Conservation (phyloP, 2,888 invertebrate genomes). For the Empis livida region DNA sequence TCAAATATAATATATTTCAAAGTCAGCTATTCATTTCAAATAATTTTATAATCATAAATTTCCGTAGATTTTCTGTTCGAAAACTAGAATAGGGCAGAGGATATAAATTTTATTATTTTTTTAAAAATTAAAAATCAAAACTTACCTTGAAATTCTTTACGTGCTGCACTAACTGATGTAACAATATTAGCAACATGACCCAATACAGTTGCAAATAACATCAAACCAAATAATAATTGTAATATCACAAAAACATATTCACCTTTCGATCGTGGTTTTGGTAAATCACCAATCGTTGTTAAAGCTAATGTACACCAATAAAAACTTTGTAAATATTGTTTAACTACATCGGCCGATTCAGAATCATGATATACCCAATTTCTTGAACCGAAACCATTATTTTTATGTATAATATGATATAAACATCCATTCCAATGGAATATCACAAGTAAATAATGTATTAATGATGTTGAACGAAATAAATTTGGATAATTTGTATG, state of each 20-base stretch:
- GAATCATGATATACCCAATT: constrained; percentile 84
- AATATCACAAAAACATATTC: constrained; percentile 93
- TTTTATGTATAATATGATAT: constrained; percentile 92
- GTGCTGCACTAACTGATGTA: constrained; percentile 89
- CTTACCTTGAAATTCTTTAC: constrained; percentile 96
- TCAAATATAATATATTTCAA: no score
- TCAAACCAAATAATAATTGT: constrained; percentile 84
- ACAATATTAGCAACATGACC: constrained; percentile 98
- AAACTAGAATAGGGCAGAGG: no score
- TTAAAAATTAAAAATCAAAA: constrained; percentile 6
- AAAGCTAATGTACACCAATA: constrained; percentile 96
- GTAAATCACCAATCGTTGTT: constrained; percentile 88
- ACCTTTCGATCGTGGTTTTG: constrained; percentile 81
- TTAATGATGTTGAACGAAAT: constrained; percentile 80
- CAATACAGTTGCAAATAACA: constrained; percentile 90
- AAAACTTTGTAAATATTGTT: constrained; percentile 93
- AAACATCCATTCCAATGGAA: constrained; percentile 99
- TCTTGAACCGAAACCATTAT: constrained; percentile 86
- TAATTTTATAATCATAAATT: no score
- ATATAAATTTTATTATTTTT: no score
- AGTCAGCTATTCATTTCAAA: no score
- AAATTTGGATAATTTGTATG: constrained; percentile 98
- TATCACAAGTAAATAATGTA: constrained; percentile 93
- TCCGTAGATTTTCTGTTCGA: no score
- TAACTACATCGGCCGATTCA: constrained; percentile 77